Conservation (phyloP, 2,113 vertebrate species). For the Raphicerus campestris region DNA sequence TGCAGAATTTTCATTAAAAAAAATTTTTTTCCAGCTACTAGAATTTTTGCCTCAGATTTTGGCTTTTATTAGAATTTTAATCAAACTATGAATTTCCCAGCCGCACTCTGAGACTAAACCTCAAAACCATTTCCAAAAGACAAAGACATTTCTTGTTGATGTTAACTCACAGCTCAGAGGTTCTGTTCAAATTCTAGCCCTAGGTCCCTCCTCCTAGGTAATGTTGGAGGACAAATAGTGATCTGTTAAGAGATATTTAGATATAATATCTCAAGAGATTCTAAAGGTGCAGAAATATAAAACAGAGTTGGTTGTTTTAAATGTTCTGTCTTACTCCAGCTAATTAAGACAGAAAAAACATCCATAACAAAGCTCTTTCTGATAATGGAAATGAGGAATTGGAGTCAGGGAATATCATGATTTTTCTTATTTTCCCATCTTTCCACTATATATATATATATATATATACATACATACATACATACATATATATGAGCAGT, state of each 20-base stretch:
- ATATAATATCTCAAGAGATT: background rate
- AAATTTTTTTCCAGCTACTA: background rate
- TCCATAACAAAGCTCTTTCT: background rate
- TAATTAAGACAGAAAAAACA: constrained; percentile 32
- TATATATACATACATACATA: background rate
- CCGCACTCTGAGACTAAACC: background rate
- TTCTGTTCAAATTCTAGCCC: background rate
- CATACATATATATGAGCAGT: background rate
- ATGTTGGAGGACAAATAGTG: background rate
- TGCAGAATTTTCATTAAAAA: constrained; percentile 16
- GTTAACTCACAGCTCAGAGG: background rate
- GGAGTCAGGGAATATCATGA: background rate
- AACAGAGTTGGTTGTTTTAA: background rate
- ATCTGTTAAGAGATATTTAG: background rate
- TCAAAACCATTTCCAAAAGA: background rate
- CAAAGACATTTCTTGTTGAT: background rate
- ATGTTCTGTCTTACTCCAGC: background rate
- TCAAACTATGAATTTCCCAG: background rate
- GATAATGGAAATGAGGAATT: constrained; percentile 32
- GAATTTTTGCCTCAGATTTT: background rate
- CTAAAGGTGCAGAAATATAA: background rate
- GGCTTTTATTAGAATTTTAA: background rate
- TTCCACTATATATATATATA: background rate
- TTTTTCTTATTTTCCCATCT: background rate
- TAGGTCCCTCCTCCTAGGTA: background rate